Conservation (phyloP, 2,797 vertebrate genomes). For the Distichodus sexfasciatus region DNA sequence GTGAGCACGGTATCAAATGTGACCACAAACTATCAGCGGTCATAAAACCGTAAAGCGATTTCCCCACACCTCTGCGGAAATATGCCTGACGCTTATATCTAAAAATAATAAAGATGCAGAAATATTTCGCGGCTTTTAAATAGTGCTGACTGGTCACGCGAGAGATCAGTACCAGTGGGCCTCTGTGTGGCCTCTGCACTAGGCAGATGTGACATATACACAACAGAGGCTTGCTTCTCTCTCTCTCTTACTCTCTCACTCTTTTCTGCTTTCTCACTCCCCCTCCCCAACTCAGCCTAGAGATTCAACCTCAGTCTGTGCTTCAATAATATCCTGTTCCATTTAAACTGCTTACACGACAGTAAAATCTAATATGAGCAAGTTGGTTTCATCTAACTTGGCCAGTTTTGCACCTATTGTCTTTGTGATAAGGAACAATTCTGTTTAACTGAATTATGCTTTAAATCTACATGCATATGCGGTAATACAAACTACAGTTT, state of each 20-base stretch:
- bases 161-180: slow-evolving; percentile 40
- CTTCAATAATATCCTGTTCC: too few species aligned
- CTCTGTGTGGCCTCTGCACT: slow-evolving; percentile 36
- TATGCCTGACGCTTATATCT: slow-evolving; percentile 30
- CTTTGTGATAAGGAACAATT: too few species aligned
- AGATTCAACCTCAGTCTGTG: neutral
- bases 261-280: too few species aligned
- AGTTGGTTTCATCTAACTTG: too few species aligned
- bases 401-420: too few species aligned
- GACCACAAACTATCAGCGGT: neutral
- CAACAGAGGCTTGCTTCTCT: neutral
- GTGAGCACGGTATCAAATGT: neutral
- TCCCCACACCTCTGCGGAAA: slow-evolving; percentile 27
- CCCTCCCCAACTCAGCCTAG: slow-evolving; percentile 8
- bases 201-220: slow-evolving; percentile 21
- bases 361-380: too few species aligned
- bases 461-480: too few species aligned
- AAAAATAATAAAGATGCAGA: slow-evolving; percentile 49
- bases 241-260: slow-evolving; percentile 25
- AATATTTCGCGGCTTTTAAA: slow-evolving; percentile 43
- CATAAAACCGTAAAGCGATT: slow-evolving; percentile 10
- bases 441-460: too few species aligned
- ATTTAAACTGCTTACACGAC: too few species aligned
- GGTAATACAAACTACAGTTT: too few species aligned
- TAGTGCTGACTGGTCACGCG: slow-evolving; percentile 38